phyloP scores from a whole-genome alignment of 2,888 invertebrate species.

The Elysia crispata region DNA sequence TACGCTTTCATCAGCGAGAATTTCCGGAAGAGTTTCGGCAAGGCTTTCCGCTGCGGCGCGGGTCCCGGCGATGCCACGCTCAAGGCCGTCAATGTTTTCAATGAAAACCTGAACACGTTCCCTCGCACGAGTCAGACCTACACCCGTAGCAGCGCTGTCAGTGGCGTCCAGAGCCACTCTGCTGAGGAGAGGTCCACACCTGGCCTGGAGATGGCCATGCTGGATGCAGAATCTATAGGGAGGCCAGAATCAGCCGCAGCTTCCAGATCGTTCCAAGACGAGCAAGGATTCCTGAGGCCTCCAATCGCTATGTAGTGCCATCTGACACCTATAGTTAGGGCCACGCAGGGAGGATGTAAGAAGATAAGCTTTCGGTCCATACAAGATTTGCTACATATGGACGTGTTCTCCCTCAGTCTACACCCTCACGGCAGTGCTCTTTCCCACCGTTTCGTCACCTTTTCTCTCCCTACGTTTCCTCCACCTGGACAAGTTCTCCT shows the following conservation, averaged over 20 bases:
- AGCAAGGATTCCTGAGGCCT: conserved; percentile 49
- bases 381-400: too few relatives aligned
- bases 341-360: not conserved
- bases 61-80: conserved; percentile 50
- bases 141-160: conserved; percentile 43
- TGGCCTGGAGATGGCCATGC: conserved; percentile 53
- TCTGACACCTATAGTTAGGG: too few relatives aligned
- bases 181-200: conserved; percentile 43
- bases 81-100: conserved; percentile 61
- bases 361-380: not conserved
- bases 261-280: conserved; percentile 40
- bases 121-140: conserved; percentile 58
- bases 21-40: conserved; percentile 75
- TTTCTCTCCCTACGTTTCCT: not conserved
- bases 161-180: conserved; percentile 47
- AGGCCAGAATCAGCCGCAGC: not conserved
- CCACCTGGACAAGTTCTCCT: too few relatives aligned
- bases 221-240: conserved; percentile 39
- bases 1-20: conserved; percentile 77
- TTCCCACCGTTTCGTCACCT: not conserved
- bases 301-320: conserved; percentile 35
- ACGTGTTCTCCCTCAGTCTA: not conserved
- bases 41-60: conserved; percentile 71
- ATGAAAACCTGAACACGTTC: conserved; percentile 67
- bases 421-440: too few relatives aligned